Conservation (phyloP, 2,888 invertebrate genomes). For the Glaucopsyche alexis region DNA sequence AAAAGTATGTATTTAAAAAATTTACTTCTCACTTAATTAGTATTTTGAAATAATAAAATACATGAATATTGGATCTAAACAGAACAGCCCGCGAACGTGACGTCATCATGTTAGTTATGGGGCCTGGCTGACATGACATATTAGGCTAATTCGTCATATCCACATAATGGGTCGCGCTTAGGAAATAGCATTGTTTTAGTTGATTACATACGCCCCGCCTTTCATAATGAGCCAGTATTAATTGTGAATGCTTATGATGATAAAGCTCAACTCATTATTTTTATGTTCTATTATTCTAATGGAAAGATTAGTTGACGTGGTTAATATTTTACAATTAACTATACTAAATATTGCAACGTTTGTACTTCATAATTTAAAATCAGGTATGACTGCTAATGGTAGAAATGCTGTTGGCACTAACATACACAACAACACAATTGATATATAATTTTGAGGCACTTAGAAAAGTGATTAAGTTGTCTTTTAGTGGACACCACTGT, state of each 20-base stretch:
- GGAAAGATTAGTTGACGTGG: constrained; percentile 14
- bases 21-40: no score
- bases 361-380: background rate
- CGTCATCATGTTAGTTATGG: constrained; percentile 50
- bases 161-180: constrained; percentile 36
- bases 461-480: no score
- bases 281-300: constrained; percentile 21
- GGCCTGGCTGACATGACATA: constrained; percentile 64
- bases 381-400: no score
- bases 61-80: constrained; percentile 14
- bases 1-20: no score
- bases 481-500: no score
- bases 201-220: constrained; percentile 58
- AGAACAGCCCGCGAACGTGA: constrained; percentile 37
- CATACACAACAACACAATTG: no score
- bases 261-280: background rate
- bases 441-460: no score
- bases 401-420: no score
- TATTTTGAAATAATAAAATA: no score
- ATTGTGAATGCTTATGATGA: constrained; percentile 32
- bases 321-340: constrained; percentile 14
- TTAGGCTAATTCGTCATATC: constrained; percentile 67
- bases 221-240: constrained; percentile 50
- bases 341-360: background rate
- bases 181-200: constrained; percentile 59